A percentile compares a stretch with the other conserved stretches of the same genome.
These are phyloP conservation scores for Salticus scenicus DNA, from an alignment of 2,888 invertebrate genomes.

Conservation along the genomic window DNA sequence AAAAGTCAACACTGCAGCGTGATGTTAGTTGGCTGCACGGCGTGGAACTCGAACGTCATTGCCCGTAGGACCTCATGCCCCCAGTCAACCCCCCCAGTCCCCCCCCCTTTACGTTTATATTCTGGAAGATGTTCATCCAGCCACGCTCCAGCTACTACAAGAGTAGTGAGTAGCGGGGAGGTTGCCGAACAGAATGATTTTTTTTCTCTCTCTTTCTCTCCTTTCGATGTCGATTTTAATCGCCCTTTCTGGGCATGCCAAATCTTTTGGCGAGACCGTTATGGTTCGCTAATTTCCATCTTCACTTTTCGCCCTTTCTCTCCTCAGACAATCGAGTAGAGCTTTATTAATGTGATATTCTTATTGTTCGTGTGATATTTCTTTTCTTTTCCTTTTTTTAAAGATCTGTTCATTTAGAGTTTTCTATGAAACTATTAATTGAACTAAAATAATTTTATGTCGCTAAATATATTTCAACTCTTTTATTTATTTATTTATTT, in stretches of 20 bases:
- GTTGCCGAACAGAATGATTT: slow-evolving; percentile 24
- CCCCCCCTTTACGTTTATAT: slow-evolving; percentile 1
- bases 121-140: slow-evolving; percentile 35
- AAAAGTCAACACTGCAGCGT: slow-evolving; percentile 61
- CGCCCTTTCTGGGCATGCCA: slow-evolving; percentile 36
- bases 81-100: slow-evolving; percentile 22
- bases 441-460: no score
- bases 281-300: slow-evolving; percentile 10
- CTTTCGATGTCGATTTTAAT: slow-evolving; percentile 29
- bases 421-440: no score
- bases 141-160: slow-evolving; percentile 66
- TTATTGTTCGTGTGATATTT: no score
- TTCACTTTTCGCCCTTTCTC: not conserved
- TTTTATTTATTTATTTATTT: no score
- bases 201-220: slow-evolving; percentile 28
- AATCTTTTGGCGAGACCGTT: slow-evolving; percentile 45
- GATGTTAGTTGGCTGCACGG: slow-evolving; percentile 34
- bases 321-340: not conserved
- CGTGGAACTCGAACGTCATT: slow-evolving; percentile 54
- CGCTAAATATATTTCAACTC: no score
- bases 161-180: slow-evolving; percentile 50
- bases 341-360: not conserved
- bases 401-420: not conserved
- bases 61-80: slow-evolving; percentile 57
- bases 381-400: no score